Evolutionary conservation across 2,797 vertebrate genomes (phyloP).

Genomic region (Hippocampus kuda): DNA sequence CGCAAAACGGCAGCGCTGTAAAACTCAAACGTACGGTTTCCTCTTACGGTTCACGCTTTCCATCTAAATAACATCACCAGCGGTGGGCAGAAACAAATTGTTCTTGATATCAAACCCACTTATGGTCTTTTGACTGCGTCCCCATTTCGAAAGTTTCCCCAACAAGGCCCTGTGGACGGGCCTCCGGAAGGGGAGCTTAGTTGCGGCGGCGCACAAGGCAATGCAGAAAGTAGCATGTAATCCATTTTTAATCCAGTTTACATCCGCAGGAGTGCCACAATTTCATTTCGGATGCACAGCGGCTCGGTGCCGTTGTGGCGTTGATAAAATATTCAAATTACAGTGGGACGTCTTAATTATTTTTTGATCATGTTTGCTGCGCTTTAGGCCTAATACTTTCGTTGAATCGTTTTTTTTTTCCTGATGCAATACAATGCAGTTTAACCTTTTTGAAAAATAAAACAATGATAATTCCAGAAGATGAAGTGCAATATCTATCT

Average conservation of each 20-base stretch:
- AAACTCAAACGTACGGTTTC: slow-evolving; percentile 36
- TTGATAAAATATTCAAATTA: slow-evolving; percentile 25
- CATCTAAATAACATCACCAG: neutral
- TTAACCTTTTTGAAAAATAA: neutral
- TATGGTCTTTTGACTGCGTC: neutral
- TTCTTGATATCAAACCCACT: neutral
- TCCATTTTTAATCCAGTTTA: slow-evolving; percentile 46
- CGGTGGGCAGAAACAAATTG: neutral
- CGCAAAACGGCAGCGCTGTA: slow-evolving; percentile 44
- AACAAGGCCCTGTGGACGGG: neutral
- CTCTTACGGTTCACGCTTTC: neutral
- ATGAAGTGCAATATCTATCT: no score
- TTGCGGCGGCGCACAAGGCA: slow-evolving; percentile 15
- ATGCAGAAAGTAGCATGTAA: slow-evolving; percentile 31
- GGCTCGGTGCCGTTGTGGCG: neutral
- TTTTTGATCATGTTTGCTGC: neutral
- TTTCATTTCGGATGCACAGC: slow-evolving; percentile 20
- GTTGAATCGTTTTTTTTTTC: neutral
- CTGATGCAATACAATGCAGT: neutral
- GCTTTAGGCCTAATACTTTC: neutral
- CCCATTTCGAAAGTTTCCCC: neutral
- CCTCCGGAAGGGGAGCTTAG: slow-evolving; percentile 16
- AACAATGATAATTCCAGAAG: neutral
- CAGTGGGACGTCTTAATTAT: neutral
- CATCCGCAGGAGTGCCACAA: slow-evolving; percentile 21